A percentile compares a stretch with the other conserved stretches of the same genome.
These are phyloP conservation scores for Limanda limanda DNA, from an alignment of 2,113 vertebrate species.

Conservation along the genomic window DNA sequence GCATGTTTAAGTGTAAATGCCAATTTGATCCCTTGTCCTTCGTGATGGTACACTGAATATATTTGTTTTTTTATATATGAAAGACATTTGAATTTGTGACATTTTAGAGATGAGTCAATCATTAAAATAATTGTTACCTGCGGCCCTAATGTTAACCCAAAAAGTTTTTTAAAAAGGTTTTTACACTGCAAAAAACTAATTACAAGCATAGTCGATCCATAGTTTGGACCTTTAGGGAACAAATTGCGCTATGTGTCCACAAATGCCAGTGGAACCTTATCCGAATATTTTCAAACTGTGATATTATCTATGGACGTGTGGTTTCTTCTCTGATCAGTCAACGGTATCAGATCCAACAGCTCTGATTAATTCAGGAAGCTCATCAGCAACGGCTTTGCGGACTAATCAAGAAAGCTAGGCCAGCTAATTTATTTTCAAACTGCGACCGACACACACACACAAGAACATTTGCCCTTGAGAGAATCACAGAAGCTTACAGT, in stretches of 20 bases:
- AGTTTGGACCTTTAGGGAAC: background rate
- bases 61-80: too few species aligned
- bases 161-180: background rate
- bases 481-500: background rate
- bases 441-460: background rate
- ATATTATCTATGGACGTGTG: background rate
- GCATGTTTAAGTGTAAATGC: too few species aligned
- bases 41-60: too few species aligned
- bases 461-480: background rate
- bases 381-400: background rate
- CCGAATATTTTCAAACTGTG: background rate
- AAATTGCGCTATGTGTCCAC: background rate
- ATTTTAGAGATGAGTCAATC: too few species aligned
- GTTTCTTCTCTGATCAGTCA: slow-evolving; percentile 1
- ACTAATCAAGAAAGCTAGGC: slow-evolving; percentile 12
- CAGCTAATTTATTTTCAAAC: slow-evolving; percentile 12
- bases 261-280: background rate
- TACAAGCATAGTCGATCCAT: too few species aligned
- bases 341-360: background rate
- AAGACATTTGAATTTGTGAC: too few species aligned
- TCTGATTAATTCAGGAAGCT: slow-evolving; percentile 44
- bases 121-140: too few species aligned
- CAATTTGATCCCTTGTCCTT: too few species aligned
- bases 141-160: too few species aligned
- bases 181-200: background rate